A percentile compares a stretch with the other conserved stretches of the same genome.
These are phyloP conservation scores for Leucophora obtusa DNA, from an alignment of 2,888 invertebrate genomes.

Conservation along the genomic window DNA sequence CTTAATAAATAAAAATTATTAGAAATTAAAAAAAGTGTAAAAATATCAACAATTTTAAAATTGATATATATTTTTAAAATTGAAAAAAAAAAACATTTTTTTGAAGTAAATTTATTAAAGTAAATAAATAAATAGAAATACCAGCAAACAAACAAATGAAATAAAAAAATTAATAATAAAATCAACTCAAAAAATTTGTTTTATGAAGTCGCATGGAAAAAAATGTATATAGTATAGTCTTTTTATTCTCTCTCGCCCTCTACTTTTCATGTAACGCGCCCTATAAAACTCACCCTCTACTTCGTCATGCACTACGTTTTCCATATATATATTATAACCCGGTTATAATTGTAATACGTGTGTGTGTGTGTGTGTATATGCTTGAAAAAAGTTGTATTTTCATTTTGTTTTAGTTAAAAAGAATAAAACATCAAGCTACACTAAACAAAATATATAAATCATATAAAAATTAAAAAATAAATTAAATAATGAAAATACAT, in stretches of 20 bases:
- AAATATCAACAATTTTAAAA: not conserved
- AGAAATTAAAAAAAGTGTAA: not conserved
- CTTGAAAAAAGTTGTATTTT: slow-evolving; percentile 7
- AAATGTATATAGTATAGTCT: not conserved
- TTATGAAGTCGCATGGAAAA: no score
- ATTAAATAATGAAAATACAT: not conserved
- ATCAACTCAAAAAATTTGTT: not conserved
- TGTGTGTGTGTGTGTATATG: slow-evolving; percentile 53
- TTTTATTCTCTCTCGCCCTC: not conserved
- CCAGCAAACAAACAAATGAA: not conserved
- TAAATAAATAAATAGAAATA: not conserved
- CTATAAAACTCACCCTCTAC: slow-evolving; percentile 35
- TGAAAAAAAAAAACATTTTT: not conserved
- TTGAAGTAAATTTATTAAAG: not conserved
- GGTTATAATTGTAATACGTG: slow-evolving; percentile 46
- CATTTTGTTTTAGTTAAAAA: slow-evolving; percentile 22
- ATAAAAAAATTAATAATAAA: not conserved
- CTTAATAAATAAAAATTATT: not conserved
- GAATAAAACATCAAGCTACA: slow-evolving; percentile 4
- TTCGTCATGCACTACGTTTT: not conserved
- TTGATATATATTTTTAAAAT: slow-evolving; percentile 3
- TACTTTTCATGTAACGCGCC: slow-evolving; percentile 19
- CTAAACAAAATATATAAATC: not conserved
- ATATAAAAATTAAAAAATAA: not conserved
- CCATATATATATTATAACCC: slow-evolving; percentile 16